phyloP scores from a whole-genome alignment of 1,140 invertebrate genomes.

The Oryzaephilus surinamensis region DNA sequence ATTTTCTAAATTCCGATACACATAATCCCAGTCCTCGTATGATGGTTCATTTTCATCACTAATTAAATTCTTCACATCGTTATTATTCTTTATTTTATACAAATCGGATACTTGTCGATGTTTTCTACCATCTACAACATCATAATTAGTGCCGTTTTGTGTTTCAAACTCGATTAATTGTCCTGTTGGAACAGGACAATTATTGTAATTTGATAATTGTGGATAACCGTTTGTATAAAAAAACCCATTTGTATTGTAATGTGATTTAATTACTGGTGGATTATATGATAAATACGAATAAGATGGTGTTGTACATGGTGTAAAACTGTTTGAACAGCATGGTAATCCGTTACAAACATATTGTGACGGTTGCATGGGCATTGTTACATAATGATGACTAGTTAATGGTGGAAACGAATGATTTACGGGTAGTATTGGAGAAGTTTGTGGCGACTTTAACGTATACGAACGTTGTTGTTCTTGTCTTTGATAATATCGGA shows the following conservation, averaged over 20 bases:
- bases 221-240: constrained; percentile 17
- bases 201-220: not conserved
- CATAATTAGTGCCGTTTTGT: constrained; percentile 23
- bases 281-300: constrained; percentile 11
- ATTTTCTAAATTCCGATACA: constrained; percentile 62
- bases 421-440: constrained; percentile 6
- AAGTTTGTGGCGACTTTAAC: constrained; percentile 1
- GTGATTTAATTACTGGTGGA: constrained; percentile 8
- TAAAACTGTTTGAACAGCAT: constrained; percentile 19
- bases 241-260: too few relatives aligned
- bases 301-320: constrained; percentile 10
- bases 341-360: constrained; percentile 8
- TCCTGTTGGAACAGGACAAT: constrained; percentile 39
- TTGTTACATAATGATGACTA: constrained; percentile 11
- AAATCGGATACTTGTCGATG: not conserved
- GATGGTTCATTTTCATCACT: constrained; percentile 18
- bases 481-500: constrained; percentile 36
- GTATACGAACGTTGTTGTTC: constrained; percentile 28
- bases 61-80: constrained; percentile 19
- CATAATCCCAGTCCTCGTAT: constrained; percentile 67
- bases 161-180: constrained; percentile 62
- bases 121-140: not conserved
- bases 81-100: not conserved
- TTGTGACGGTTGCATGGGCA: constrained; percentile 10
- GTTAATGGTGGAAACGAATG: constrained; percentile 15